These are phyloP conservation scores for Apostichopus parvimensis DNA, from an alignment of 35 echinoderm and acorn worm genomes.

Conservation along the genomic window DNA sequence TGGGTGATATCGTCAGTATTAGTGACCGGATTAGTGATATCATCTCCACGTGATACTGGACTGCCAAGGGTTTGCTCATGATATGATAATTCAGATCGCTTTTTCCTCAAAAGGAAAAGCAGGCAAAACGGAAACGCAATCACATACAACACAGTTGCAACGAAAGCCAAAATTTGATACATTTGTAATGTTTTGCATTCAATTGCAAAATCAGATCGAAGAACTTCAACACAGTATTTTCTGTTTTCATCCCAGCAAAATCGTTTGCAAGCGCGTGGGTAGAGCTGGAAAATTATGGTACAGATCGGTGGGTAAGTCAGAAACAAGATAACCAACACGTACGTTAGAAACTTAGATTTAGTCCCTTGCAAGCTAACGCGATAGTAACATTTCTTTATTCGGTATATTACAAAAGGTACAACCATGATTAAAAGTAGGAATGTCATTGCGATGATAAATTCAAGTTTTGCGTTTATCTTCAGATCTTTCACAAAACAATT, in stretches of 20 bases:
- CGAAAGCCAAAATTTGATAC: constrained; percentile 20
- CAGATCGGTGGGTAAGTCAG: constrained; percentile 26
- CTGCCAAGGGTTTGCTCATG: not conserved
- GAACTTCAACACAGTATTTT: not conserved
- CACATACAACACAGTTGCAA: constrained; percentile 4
- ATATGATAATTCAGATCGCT: not conserved
- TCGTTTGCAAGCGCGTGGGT: not conserved
- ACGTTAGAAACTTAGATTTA: not conserved
- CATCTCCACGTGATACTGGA: not conserved
- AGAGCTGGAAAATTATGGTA: constrained; percentile 2
- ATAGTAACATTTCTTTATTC: not conserved
- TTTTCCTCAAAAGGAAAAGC: not conserved
- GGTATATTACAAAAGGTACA: no score
- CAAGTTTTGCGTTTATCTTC: not conserved
- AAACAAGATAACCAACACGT: not conserved
- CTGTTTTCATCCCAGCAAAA: not conserved
- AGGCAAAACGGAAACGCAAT: not conserved
- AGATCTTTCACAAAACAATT: not conserved
- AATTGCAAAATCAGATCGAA: not conserved
- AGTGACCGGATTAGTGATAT: not conserved
- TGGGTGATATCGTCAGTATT: not conserved
- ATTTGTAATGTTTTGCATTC: not conserved
- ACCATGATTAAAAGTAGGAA: no score
- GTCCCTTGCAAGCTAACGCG: not conserved
- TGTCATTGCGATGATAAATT: not conserved